phyloP scores from a whole-genome alignment of 1,140 invertebrate genomes.

The Drosophila athabasca region DNA sequence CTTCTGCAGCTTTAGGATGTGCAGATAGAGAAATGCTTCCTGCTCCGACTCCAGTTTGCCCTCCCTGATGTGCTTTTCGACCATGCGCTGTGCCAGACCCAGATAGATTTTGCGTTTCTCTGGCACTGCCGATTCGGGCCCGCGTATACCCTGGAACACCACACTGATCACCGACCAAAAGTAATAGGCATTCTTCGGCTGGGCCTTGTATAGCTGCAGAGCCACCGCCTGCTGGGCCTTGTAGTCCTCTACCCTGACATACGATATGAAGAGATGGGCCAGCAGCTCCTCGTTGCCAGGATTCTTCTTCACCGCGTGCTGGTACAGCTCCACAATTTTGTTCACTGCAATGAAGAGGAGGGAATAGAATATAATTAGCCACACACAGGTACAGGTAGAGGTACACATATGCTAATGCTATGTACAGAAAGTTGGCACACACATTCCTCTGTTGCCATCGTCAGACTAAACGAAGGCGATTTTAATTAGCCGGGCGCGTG shows the following conservation, averaged over 20 bases:
- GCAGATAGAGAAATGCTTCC: slow-evolving; percentile 95
- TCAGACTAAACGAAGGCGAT: slow-evolving; percentile 59
- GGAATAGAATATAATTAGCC: slow-evolving; percentile 46
- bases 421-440: slow-evolving; percentile 57
- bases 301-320: slow-evolving; percentile 93
- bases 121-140: slow-evolving; percentile 83
- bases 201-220: slow-evolving; percentile 94
- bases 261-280: slow-evolving; percentile 97
- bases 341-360: slow-evolving; percentile 87
- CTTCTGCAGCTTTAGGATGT: slow-evolving; percentile 93
- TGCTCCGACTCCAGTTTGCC: slow-evolving; percentile 96
- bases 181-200: slow-evolving; percentile 97
- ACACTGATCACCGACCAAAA: slow-evolving; percentile 99
- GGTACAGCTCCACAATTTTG: slow-evolving; percentile 94
- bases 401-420: slow-evolving; percentile 16
- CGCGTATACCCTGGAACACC: slow-evolving; percentile 89
- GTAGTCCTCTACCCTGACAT: slow-evolving; percentile 95
- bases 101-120: slow-evolving; percentile 88
- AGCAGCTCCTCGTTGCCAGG: slow-evolving; percentile 96
- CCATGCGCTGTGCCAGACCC: slow-evolving; percentile 93
- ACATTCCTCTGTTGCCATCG: slow-evolving; percentile 26
- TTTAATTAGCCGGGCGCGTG: slow-evolving; percentile 69
- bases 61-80: slow-evolving; percentile 94
- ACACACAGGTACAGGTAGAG: slow-evolving; percentile 15
- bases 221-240: slow-evolving; percentile 96